A percentile compares a stretch with the other conserved stretches of the same genome.
phyloP scores from a whole-genome alignment of 2,888 invertebrate genomes.

The Heterodera filipjevi region DNA sequence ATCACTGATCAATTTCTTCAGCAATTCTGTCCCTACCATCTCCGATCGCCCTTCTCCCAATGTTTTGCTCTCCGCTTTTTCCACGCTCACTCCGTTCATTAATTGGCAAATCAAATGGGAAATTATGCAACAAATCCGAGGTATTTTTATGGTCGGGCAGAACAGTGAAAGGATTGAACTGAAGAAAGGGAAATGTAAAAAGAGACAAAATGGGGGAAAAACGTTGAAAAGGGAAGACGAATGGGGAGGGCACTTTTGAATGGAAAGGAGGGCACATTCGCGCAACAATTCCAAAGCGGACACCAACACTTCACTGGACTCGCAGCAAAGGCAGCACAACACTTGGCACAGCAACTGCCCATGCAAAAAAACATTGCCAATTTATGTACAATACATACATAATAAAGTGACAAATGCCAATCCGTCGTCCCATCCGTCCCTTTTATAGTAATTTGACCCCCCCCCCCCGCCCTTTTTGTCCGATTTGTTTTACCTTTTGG shows the following conservation, averaged over 20 bases:
- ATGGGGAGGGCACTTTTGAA: background rate
- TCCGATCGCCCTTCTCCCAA: background rate
- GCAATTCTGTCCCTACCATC: background rate
- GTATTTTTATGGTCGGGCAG: background rate
- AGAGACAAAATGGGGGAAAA: background rate
- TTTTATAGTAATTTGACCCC: too few relatives aligned
- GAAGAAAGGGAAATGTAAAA: background rate
- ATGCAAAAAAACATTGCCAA: too few relatives aligned
- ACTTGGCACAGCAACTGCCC: constrained; percentile 36
- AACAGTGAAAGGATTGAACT: background rate
- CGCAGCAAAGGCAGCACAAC: constrained; percentile 37
- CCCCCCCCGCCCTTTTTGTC: too few relatives aligned
- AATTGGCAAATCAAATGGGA: constrained; percentile 1
- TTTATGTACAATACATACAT: too few relatives aligned
- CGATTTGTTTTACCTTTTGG: constrained; percentile 27
- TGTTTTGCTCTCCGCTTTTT: background rate
- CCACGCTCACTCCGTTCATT: background rate
- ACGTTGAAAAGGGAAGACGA: constrained; percentile 6
- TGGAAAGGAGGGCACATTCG: constrained; percentile 22
- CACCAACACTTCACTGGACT: constrained; percentile 34
- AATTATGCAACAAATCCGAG: background rate
- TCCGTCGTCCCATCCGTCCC: too few relatives aligned
- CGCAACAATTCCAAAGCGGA: constrained; percentile 38
- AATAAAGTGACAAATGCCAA: too few relatives aligned
- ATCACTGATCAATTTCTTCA: too few relatives aligned